A percentile compares a stretch with the other conserved stretches of the same genome.
Evolutionary conservation across 37 sponge, comb jelly and placozoan genomes (phyloP).

Genomic region (Halichondria panicea): DNA sequence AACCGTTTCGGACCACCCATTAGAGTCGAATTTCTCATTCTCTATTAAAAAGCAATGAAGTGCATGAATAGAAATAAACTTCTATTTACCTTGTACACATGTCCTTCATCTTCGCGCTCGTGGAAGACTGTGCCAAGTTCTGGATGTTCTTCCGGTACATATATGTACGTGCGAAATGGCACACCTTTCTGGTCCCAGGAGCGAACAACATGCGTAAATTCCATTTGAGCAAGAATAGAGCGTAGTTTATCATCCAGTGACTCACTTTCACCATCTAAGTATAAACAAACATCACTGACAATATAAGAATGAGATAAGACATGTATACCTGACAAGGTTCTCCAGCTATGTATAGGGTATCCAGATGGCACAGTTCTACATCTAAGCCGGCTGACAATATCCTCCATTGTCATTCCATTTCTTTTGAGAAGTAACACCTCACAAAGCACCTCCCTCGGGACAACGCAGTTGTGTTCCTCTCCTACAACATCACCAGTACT

Average conservation of each 20-base stretch:
- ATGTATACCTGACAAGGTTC: too few relatives aligned
- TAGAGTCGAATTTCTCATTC: constrained; percentile 2
- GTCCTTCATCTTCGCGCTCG: constrained; percentile 32
- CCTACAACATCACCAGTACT: not conserved
- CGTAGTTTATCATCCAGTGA: constrained; percentile 1
- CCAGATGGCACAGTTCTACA: constrained; percentile 19
- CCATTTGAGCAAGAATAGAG: not conserved
- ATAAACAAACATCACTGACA: not conserved
- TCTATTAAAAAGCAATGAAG: not conserved
- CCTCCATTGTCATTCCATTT: not conserved
- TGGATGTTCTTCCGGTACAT: constrained; percentile 16
- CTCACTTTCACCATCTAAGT: not conserved
- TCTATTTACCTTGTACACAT: constrained; percentile 8
- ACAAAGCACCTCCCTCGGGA: not conserved
- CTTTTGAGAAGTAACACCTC: not conserved
- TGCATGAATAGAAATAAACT: not conserved
- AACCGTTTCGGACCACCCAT: constrained; percentile 2
- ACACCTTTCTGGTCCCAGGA: constrained; percentile 13
- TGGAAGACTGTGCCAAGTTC: not conserved
- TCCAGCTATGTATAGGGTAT: constrained; percentile 11
- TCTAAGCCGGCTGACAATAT: not conserved
- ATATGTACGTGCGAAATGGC: constrained; percentile 1
- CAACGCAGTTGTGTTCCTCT: not conserved
- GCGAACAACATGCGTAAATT: not conserved
- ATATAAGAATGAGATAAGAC: not conserved